Evolutionary conservation across 2,113 vertebrate species (phyloP).

Genomic region (Chionomys nivalis): DNA sequence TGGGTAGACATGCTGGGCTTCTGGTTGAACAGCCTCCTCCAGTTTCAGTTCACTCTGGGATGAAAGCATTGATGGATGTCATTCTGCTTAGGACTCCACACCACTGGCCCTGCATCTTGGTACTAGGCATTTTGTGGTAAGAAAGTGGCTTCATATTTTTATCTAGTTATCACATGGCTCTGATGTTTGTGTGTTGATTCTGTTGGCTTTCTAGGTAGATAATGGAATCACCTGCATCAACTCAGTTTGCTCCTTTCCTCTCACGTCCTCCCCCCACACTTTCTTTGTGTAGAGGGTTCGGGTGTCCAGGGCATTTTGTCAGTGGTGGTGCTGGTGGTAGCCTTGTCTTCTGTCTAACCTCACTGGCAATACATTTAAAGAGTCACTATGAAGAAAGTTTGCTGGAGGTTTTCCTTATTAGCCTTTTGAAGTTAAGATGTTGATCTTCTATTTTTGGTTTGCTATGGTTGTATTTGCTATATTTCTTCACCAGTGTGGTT

Average conservation of each 20-base stretch:
- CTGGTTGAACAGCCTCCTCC: neutral
- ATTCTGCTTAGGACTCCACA: neutral
- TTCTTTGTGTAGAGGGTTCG: neutral
- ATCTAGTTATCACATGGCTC: too few species aligned
- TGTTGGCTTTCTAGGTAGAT: neutral
- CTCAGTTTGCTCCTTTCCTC: neutral
- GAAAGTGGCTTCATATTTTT: neutral
- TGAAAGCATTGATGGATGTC: neutral
- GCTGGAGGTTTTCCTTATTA: neutral
- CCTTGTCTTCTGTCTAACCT: neutral
- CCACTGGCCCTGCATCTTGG: neutral
- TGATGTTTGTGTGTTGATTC: neutral
- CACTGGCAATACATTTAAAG: neutral
- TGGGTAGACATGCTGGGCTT: neutral
- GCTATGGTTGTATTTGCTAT: neutral
- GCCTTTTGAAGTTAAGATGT: neutral
- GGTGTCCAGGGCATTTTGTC: neutral
- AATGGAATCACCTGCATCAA: neutral
- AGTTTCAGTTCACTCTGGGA: neutral
- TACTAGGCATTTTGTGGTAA: neutral
- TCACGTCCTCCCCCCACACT: neutral
- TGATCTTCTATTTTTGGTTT: neutral
- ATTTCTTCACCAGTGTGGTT: neutral
- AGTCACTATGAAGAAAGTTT: neutral
- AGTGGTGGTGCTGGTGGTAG: neutral